Percentiles rank a stretch among this genome's conserved stretches.
Evolutionary conservation across 2,888 invertebrate species (phyloP).

Genomic region (Lypha dubia): DNA sequence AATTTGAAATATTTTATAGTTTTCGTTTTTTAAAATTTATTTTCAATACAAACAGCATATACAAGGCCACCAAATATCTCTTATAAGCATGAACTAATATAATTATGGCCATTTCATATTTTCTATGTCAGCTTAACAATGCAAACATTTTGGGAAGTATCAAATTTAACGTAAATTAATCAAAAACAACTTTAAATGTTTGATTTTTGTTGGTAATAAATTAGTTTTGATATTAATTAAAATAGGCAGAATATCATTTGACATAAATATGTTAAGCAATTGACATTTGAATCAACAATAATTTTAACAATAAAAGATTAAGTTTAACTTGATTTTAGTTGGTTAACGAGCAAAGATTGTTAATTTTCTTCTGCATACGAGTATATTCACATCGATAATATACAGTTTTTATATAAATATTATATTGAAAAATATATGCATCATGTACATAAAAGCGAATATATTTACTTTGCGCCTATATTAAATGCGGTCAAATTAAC

Average conservation of each 20-base stretch:
- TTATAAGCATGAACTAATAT: slow-evolving; percentile 13
- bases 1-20: slow-evolving; percentile 44
- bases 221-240: slow-evolving; percentile 27
- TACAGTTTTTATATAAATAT: background rate
- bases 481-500: slow-evolving; percentile 56
- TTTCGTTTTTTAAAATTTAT: slow-evolving; percentile 23
- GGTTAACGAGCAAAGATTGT: background rate
- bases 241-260: background rate
- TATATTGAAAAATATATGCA: background rate
- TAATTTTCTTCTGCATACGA: background rate
- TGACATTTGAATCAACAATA: slow-evolving; percentile 2
- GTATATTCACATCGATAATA: background rate
- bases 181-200: slow-evolving; percentile 15
- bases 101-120: slow-evolving; percentile 54
- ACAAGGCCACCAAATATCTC: slow-evolving; percentile 49
- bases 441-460: background rate
- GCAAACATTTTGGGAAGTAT: slow-evolving; percentile 52
- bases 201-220: slow-evolving; percentile 31
- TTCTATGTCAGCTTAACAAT: slow-evolving; percentile 39
- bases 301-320: background rate
- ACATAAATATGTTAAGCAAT: background rate
- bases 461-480: slow-evolving; percentile 12
- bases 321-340: background rate
- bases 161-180: slow-evolving; percentile 37
- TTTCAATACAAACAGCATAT: slow-evolving; percentile 14